Percentiles rank a stretch among this genome's conserved stretches.
Evolutionary conservation across 2,888 invertebrate species (phyloP).

Genomic region (Plutella xylostella): DNA sequence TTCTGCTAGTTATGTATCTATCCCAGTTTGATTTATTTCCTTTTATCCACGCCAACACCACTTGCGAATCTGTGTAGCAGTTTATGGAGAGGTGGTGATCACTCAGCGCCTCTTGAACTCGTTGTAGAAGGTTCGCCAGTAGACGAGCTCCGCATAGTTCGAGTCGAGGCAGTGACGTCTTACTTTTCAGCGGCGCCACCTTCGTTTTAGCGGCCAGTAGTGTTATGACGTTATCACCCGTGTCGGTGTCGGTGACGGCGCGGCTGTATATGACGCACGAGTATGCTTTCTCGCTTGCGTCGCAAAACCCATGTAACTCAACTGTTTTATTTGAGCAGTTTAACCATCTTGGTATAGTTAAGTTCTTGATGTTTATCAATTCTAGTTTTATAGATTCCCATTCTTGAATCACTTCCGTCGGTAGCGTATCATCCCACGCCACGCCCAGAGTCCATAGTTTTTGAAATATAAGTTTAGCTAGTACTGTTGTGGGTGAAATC

Average conservation of each 20-base stretch:
- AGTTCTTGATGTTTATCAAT: background rate
- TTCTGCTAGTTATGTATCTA: background rate
- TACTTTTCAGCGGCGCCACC: background rate
- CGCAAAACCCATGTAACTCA: conserved; percentile 17
- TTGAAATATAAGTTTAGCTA: conserved; percentile 16
- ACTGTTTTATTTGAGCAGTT: conserved; percentile 8
- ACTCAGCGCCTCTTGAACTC: background rate
- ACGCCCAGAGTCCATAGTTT: conserved; percentile 13
- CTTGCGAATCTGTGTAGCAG: background rate
- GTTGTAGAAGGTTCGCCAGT: too few species aligned
- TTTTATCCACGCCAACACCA: background rate
- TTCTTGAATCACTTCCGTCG: conserved; percentile 1
- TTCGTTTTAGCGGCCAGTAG: conserved; percentile 17
- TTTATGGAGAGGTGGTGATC: background rate
- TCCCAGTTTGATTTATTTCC: background rate
- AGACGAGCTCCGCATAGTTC: background rate
- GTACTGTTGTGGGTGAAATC: conserved; percentile 4
- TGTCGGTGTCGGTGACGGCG: background rate
- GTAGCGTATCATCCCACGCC: conserved; percentile 15
- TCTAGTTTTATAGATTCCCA: conserved; percentile 8
- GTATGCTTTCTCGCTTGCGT: conserved; percentile 19
- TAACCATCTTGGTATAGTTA: conserved; percentile 11
- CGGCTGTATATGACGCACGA: conserved; percentile 14
- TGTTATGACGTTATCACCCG: background rate
- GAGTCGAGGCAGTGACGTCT: background rate